Evolutionary conservation across 1,140 invertebrate genomes (phyloP), one percentile per base, ranked within the genome.

Genomic region (Carposina sasakii): DNA sequence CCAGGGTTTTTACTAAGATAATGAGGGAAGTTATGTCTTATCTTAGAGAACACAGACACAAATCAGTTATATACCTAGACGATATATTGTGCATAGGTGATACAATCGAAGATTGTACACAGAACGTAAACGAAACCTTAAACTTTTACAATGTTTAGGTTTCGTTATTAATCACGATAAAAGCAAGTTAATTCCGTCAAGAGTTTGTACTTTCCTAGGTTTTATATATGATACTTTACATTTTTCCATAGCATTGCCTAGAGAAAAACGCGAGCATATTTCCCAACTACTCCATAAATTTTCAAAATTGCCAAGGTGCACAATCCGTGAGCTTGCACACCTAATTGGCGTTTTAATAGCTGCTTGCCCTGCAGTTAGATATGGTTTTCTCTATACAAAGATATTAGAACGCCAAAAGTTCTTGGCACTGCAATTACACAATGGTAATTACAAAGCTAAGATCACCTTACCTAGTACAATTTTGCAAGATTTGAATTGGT

Each of bases 211-310:
- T 6, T 44, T 44, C n/a, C 20, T 44, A 13, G 42, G 42, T 12
- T 50, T 50, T 16, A 34, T 49, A 21, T 42, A 20, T 22, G 9
- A 49, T 17, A 41, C 48, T n/a, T 33, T 3, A 8, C 22, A 49
- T 20, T 20, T 49, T 6, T 23, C 26, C n/a, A 12, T 42, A 2
- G 13, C 26, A 9, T 28, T 49, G 9, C 48, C 48, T 15, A n/a
- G 3, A 2, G 37, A 49, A 23, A 49, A 49, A 28, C 39, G 39
- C n/a, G 13, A 24, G 12, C 22, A 41, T 21, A 41, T 33, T 6
- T 10, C 30, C 12, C 5, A 33, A 15, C 15, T 33, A 13, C 10
- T 33, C 3, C 3, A 33, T n/a, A 33, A n/a, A 33, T 33, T 6
- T 13, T 8, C 30, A 4, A 3, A 3, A n/a, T 13, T 33, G 3